phyloP scores from a whole-genome alignment of 2,888 invertebrate species.

The Cetonia aurata region DNA sequence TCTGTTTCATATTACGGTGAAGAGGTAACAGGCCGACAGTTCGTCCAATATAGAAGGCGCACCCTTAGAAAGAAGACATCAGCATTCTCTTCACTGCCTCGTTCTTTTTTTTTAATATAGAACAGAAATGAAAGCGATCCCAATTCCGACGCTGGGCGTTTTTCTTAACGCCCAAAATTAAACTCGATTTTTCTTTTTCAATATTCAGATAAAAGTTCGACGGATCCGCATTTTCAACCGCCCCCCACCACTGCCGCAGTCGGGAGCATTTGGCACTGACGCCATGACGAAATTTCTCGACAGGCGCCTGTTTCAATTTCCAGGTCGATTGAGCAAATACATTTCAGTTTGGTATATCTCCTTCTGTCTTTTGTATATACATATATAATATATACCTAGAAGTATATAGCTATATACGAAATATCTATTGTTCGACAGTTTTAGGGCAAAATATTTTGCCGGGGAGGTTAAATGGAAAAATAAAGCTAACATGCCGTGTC shows the following conservation, averaged over 20 bases:
- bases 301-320: slow-evolving; percentile 22
- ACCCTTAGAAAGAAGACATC: background rate
- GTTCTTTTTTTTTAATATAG: slow-evolving; percentile 17
- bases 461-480: slow-evolving; percentile 26
- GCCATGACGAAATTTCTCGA: slow-evolving; percentile 13
- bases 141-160: background rate
- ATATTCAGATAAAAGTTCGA: slow-evolving; percentile 30
- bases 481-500: slow-evolving; percentile 25
- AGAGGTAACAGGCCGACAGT: slow-evolving; percentile 13
- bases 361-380: too few species aligned
- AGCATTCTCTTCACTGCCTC: slow-evolving; percentile 7
- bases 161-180: slow-evolving; percentile 24
- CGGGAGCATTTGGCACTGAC: background rate
- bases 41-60: background rate
- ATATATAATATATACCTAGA: too few species aligned
- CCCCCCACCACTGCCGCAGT: background rate
- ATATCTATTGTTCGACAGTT: slow-evolving; percentile 35
- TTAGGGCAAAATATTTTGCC: slow-evolving; percentile 17
- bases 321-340: slow-evolving; percentile 37
- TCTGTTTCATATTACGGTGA: slow-evolving; percentile 19
- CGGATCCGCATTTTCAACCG: slow-evolving; percentile 1
- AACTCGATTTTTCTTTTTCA: slow-evolving; percentile 31
- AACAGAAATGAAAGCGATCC: slow-evolving; percentile 10
- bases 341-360: slow-evolving; percentile 17
- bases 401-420: slow-evolving; percentile 1